Conservation (phyloP, 2,113 vertebrate species). For the Trichechus manatus region DNA sequence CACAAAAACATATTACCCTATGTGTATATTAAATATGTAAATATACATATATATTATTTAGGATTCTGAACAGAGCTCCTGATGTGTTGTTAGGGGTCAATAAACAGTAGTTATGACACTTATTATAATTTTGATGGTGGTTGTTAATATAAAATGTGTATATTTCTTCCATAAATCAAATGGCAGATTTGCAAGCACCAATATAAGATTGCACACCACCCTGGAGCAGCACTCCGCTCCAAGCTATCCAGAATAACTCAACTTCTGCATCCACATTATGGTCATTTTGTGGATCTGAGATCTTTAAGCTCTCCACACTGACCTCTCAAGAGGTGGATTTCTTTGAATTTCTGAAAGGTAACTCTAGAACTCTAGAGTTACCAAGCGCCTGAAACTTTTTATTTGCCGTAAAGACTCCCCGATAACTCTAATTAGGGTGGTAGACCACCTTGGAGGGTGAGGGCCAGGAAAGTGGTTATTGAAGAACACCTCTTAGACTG, state of each 20-base stretch:
- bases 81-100: slow-evolving; percentile 43
- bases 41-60: slow-evolving; percentile 47
- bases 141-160: slow-evolving; percentile 47
- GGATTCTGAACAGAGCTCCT: slow-evolving; percentile 60
- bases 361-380: slow-evolving; percentile 83
- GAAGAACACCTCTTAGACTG: slow-evolving; percentile 74
- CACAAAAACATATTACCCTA: slow-evolving; percentile 57
- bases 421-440: slow-evolving; percentile 82
- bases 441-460: slow-evolving; percentile 85
- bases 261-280: slow-evolving; percentile 21
- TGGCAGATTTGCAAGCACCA: slow-evolving; percentile 18
- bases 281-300: slow-evolving; percentile 75
- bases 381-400: slow-evolving; percentile 78
- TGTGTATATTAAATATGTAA: slow-evolving; percentile 62
- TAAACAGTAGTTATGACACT: slow-evolving; percentile 55
- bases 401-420: slow-evolving; percentile 83
- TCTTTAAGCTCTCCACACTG: slow-evolving; percentile 72
- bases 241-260: background rate
- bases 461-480: slow-evolving; percentile 42
- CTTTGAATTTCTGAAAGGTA: slow-evolving; percentile 85
- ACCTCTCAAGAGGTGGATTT: slow-evolving; percentile 79
- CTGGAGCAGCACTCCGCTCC: background rate
- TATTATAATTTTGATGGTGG: slow-evolving; percentile 55
- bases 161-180: slow-evolving; percentile 68
- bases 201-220: slow-evolving; percentile 43